Evolutionary conservation across 2,797 vertebrate genomes (phyloP).

Genomic region (Capromys pilorides): DNA sequence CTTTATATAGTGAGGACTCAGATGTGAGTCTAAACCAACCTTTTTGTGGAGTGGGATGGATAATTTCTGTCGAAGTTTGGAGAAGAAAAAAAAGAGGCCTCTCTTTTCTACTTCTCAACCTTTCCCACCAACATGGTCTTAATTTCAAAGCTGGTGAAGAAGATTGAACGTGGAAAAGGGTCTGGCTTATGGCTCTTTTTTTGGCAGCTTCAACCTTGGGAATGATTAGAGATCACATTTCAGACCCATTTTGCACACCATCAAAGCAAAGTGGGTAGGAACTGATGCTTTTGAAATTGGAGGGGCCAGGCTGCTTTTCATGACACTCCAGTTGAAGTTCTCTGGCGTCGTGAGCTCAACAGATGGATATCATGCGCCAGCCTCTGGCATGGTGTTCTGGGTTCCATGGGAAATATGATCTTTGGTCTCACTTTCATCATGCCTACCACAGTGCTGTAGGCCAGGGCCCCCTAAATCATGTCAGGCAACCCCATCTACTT

Average conservation of each 20-base stretch:
- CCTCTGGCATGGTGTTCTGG: slow-evolving; percentile 77
- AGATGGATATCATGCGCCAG: slow-evolving; percentile 74
- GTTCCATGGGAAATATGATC: slow-evolving; percentile 77
- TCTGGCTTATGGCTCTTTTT: slow-evolving; percentile 83
- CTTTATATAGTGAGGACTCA: background rate
- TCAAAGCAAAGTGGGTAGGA: slow-evolving; percentile 80
- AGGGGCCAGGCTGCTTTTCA: slow-evolving; percentile 79
- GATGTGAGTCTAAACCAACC: slow-evolving; percentile 30
- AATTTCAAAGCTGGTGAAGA: slow-evolving; percentile 81
- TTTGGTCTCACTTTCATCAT: slow-evolving; percentile 74
- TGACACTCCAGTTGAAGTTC: slow-evolving; percentile 71
- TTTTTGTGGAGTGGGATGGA: slow-evolving; percentile 53
- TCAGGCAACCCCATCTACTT: background rate
- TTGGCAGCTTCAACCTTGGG: slow-evolving; percentile 84
- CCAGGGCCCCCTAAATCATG: slow-evolving; percentile 75
- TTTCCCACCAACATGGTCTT: slow-evolving; percentile 75
- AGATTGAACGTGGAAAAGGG: slow-evolving; percentile 80
- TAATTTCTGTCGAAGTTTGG: slow-evolving; percentile 71
- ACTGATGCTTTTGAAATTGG: slow-evolving; percentile 80
- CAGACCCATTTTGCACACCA: slow-evolving; percentile 83
- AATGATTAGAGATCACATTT: slow-evolving; percentile 86
- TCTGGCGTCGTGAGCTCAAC: slow-evolving; percentile 57
- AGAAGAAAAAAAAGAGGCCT: slow-evolving; percentile 52
- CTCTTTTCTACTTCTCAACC: slow-evolving; percentile 51
- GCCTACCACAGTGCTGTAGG: slow-evolving; percentile 74